Base-by-base conservation (phyloP, 2,113 vertebrate genomes). In the Pungitius pungitius region DNA sequence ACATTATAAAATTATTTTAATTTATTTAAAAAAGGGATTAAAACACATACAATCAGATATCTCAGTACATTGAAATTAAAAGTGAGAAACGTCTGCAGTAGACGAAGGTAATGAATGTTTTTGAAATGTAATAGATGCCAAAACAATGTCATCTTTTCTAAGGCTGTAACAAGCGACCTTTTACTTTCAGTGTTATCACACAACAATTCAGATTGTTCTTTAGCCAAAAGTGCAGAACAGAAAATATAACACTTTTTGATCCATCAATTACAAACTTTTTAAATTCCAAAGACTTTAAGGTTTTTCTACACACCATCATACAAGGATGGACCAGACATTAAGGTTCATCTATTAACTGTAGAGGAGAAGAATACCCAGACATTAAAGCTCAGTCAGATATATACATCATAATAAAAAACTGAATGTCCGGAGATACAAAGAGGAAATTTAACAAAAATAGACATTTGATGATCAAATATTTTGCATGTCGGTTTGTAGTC, bases 1-100 rank as follows among this genome's bases (percentile, higher is more conserved):
- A 43, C 54, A 73, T 30, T 77, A 83, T 49, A 88, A 79, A 82
- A 80, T 67, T 2, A 40, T 78, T 85, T 87, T 85, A 80, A 88
- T 89, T 88, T 78, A 90, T 78, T 70, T 30, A 77, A 67, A 82
- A 81, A 82, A 22, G 5, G 2, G 33, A 58, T 71, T 73, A 86
- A 57, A 77, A 83, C 24, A 81, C n/a, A 57, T 26, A 76, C 54
- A 82, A 66, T 39, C 27, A 80, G 45, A 40, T 35, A 70, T 61
- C 12, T 69, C 47, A 66, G 52, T 52, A 64, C 51, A 27, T 42
- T 14, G 18, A 62, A 22, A 40, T 72, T 59, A 59, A 85, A 73
- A 20, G 35, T 52, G 11, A 59, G 58, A 68, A 43, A 61, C 63
- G 30, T 78, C 12, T 69, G 52, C 24, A 65, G 61, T 57, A 56